These are phyloP conservation scores for Heterotilapia buettikoferi DNA, from an alignment of 2,113 vertebrate genomes.

Conservation along the genomic window DNA sequence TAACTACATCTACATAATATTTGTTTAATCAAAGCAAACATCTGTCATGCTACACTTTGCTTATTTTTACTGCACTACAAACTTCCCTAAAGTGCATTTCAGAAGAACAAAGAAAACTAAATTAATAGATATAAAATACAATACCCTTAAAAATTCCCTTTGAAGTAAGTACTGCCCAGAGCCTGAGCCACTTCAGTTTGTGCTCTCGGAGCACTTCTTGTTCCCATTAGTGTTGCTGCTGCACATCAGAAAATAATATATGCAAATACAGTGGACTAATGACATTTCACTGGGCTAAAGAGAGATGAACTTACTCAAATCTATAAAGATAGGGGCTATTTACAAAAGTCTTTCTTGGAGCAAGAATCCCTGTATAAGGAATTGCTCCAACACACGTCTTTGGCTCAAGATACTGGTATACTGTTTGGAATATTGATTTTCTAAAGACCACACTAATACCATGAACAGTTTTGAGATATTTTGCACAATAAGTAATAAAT, in stretches of 20 bases:
- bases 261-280: not conserved
- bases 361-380: not conserved
- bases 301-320: not conserved
- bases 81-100: not conserved
- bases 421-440: not conserved
- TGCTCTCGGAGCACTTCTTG: not conserved
- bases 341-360: not conserved
- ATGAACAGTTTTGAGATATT: not conserved
- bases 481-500: not conserved
- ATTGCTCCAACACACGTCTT: not conserved
- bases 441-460: not conserved
- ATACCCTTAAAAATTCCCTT: not conserved
- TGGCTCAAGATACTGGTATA: not conserved
- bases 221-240: not conserved
- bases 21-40: not conserved
- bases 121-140: not conserved
- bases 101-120: not conserved
- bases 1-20: not conserved
- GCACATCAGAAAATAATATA: not conserved
- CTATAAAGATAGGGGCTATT: not conserved
- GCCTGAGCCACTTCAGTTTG: not conserved
- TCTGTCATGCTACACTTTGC: not conserved
- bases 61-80: not conserved
- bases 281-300: not conserved
- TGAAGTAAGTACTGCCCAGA: not conserved